Conservation (phyloP, 2,113 vertebrate species). For the Rafetus swinhoei region DNA sequence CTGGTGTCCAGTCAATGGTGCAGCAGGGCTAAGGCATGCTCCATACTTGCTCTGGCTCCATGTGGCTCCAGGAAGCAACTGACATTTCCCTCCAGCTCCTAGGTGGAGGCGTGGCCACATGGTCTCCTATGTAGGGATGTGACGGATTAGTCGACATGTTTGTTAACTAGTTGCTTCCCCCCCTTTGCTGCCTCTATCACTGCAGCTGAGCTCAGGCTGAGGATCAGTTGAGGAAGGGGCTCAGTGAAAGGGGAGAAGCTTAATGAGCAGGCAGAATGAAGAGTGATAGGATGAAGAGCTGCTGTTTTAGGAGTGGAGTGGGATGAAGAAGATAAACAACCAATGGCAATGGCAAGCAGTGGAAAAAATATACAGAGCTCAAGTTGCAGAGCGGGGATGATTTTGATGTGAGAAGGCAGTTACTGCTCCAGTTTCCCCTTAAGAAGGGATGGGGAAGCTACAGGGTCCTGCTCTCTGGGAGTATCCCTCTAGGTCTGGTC, state of each 20-base stretch:
- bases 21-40: too few relatives aligned
- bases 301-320: background rate
- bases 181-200: too few relatives aligned
- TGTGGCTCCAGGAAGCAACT: too few relatives aligned
- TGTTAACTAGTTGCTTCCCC: too few relatives aligned
- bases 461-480: background rate
- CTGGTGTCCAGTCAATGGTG: too few relatives aligned
- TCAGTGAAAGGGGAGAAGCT: background rate
- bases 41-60: too few relatives aligned
- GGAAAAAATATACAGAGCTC: background rate
- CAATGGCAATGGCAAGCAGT: background rate
- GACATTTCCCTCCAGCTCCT: too few relatives aligned
- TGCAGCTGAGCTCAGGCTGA: background rate
- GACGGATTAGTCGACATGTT: too few relatives aligned
- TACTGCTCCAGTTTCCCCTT: background rate
- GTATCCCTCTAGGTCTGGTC: background rate
- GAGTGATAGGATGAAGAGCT: background rate
- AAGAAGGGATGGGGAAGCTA: background rate
- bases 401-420: accelerated
- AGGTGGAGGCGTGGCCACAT: too few relatives aligned
- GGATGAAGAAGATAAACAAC: background rate
- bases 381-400: background rate
- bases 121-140: too few relatives aligned
- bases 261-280: background rate
- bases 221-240: accelerated